A percentile compares a stretch with the other conserved stretches of the same genome.
Conservation (phyloP, 2,797 vertebrate species). For the Tapera naevia region DNA sequence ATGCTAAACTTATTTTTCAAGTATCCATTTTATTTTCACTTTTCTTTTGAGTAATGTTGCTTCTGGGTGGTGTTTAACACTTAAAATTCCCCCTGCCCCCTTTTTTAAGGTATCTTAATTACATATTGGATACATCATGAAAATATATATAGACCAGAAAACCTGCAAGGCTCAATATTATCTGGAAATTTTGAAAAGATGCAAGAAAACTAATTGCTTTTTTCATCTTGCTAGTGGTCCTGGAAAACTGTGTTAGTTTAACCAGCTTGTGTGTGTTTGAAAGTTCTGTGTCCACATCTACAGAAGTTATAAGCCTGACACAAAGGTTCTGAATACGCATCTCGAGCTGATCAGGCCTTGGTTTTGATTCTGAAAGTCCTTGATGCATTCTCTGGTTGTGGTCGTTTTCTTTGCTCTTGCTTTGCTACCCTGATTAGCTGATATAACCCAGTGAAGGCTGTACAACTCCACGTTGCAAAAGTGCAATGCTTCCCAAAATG, state of each 20-base stretch:
- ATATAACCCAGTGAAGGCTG: neutral
- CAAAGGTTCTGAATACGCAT: neutral
- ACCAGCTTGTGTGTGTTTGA: neutral
- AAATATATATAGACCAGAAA: neutral
- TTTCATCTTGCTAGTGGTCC: neutral
- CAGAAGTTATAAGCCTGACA: neutral
- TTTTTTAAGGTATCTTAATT: neutral
- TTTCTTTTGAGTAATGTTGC: neutral
- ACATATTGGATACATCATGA: neutral
- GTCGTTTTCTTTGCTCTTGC: neutral
- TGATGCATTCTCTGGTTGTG: neutral
- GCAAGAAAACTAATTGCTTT: neutral
- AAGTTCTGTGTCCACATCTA: neutral
- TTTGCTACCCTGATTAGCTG: neutral
- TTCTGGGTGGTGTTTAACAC: neutral
- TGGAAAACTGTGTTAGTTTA: neutral
- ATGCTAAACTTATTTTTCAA: neutral
- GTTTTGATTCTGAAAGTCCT: neutral
- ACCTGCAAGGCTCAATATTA: neutral
- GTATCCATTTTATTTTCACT: neutral
- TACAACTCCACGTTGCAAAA: neutral
- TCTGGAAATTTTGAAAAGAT: neutral
- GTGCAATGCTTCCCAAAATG: neutral
- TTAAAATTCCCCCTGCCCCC: rapidly evolving
- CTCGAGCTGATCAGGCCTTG: neutral